phyloP scores from a whole-genome alignment of 2,888 invertebrate genomes.

The Ischnus inquisitorius region DNA sequence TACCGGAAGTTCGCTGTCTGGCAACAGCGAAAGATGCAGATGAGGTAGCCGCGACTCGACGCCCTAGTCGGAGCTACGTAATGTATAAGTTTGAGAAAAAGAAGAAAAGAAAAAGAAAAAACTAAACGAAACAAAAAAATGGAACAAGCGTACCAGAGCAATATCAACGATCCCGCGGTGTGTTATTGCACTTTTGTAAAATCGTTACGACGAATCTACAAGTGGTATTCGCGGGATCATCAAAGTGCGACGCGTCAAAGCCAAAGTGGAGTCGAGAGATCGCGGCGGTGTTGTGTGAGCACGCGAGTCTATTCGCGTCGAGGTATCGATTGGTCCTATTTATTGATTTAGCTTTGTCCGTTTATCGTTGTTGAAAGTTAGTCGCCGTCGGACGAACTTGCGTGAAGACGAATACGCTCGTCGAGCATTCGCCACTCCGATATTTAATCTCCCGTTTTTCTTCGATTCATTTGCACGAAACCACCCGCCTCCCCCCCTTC shows the following conservation, averaged over 20 bases:
- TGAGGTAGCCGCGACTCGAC: conserved; percentile 81
- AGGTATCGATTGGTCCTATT: conserved; percentile 72
- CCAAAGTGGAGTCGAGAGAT: conserved; percentile 60
- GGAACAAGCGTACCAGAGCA: conserved; percentile 74
- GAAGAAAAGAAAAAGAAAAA: conserved; percentile 47
- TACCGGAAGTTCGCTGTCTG: conserved; percentile 94
- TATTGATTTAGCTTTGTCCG: conserved; percentile 74
- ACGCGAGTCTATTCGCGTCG: conserved; percentile 48
- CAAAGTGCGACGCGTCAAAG: conserved; percentile 66
- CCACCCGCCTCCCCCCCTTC: conserved; percentile 47
- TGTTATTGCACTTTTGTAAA: conserved; percentile 76
- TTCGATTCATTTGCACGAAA: conserved; percentile 51
- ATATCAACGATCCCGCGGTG: conserved; percentile 75
- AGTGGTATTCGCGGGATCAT: conserved; percentile 66
- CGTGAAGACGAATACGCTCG: conserved; percentile 11
- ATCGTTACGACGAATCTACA: conserved; percentile 74
- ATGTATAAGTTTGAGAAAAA: conserved; percentile 49
- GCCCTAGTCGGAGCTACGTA: conserved; percentile 69
- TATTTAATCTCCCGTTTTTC: conserved; percentile 17
- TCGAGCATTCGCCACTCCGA: neutral
- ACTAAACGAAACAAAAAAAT: conserved; percentile 42
- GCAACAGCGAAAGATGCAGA: conserved; percentile 90
- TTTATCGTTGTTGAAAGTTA: conserved; percentile 67
- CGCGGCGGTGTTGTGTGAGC: neutral
- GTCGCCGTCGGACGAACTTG: conserved; percentile 11